A percentile compares a stretch with the other conserved stretches of the same genome.
phyloP scores from a whole-genome alignment of 2,888 invertebrate genomes.

The Ligdia adustata region DNA sequence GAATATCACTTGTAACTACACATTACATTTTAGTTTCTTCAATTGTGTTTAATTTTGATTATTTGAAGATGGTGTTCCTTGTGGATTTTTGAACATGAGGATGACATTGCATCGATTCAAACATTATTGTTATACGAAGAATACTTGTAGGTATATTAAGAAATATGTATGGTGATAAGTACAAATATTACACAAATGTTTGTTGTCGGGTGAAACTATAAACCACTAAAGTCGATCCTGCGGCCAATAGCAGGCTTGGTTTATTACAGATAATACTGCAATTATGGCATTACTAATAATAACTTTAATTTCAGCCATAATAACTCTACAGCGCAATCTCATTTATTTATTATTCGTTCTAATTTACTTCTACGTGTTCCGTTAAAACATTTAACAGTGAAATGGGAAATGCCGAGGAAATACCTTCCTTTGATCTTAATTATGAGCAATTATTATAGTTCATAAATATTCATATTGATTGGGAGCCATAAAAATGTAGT shows the following conservation, averaged over 20 bases:
- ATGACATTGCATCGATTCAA: no score
- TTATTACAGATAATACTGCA: slow-evolving; percentile 43
- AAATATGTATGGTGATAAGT: no score
- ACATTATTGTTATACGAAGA: no score
- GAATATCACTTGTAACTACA: no score
- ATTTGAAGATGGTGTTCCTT: no score
- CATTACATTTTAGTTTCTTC: no score
- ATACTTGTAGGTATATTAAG: no score
- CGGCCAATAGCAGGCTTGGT: slow-evolving; percentile 46
- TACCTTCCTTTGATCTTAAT: slow-evolving; percentile 15
- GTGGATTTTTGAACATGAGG: no score
- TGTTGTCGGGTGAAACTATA: slow-evolving; percentile 1
- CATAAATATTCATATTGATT: slow-evolving; percentile 37
- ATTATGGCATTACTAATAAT: slow-evolving; percentile 39
- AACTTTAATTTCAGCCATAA: slow-evolving; percentile 42
- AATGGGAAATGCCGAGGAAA: slow-evolving; percentile 19
- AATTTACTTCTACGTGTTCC: slow-evolving; percentile 39
- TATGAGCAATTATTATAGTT: slow-evolving; percentile 19
- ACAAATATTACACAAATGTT: no score
- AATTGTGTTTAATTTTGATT: no score
- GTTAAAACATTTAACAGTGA: slow-evolving; percentile 34
- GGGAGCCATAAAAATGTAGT: slow-evolving; percentile 33
- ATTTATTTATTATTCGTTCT: slow-evolving; percentile 39
- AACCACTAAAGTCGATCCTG: slow-evolving; percentile 21
- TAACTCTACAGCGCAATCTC: slow-evolving; percentile 22